Conservation (phyloP, 2,797 vertebrate genomes). For the Hemitrygon akajei region DNA sequence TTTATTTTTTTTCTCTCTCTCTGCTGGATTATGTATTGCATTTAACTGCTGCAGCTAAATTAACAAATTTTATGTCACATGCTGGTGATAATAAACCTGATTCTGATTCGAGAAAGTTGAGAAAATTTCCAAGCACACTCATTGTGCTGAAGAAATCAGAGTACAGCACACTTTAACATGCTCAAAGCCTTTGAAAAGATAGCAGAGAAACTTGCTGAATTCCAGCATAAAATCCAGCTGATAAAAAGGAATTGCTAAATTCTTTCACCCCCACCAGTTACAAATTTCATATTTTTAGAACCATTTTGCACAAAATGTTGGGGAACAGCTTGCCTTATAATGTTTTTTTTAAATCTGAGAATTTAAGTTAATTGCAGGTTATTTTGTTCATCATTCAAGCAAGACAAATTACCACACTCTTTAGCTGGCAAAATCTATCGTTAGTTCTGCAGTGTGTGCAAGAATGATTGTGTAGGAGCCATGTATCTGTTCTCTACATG, state of each 20-base stretch:
- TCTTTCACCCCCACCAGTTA: background rate
- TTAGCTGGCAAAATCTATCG: background rate
- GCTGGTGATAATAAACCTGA: too few relatives aligned
- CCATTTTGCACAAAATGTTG: background rate
- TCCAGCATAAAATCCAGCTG: background rate
- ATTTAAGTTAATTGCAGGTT: background rate
- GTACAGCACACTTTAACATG: background rate
- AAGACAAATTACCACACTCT: background rate
- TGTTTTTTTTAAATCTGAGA: background rate
- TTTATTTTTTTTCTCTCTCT: too few relatives aligned
- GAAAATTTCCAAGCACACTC: background rate
- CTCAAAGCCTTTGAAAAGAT: background rate
- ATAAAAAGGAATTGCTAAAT: background rate
- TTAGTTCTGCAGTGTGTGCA: background rate
- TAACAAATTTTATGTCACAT: too few relatives aligned
- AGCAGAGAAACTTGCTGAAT: background rate
- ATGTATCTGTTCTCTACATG: too few relatives aligned
- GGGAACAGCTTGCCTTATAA: background rate
- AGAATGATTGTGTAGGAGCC: background rate
- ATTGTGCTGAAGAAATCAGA: background rate
- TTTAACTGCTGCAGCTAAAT: too few relatives aligned
- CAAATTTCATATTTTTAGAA: background rate
- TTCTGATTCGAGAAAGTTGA: too few relatives aligned
- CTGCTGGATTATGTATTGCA: too few relatives aligned
- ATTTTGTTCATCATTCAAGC: background rate